Evolutionary conservation across 2,113 vertebrate species (phyloP).

Genomic region (Dipodomys spectabilis): DNA sequence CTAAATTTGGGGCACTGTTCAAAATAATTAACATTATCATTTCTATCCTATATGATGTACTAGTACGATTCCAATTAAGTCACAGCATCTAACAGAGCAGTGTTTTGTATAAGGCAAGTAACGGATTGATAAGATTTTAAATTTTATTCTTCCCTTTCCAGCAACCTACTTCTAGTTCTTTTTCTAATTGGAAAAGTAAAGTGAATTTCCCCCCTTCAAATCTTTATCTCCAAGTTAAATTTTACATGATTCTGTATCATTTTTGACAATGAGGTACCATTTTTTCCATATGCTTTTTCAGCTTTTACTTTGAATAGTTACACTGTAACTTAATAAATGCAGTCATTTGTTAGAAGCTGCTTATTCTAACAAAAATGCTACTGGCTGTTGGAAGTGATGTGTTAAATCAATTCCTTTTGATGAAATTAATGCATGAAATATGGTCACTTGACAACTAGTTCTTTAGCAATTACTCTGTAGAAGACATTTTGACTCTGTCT

Average conservation of each 20-base stretch:
- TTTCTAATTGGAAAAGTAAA: background rate
- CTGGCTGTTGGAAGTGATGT: background rate
- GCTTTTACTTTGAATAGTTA: background rate
- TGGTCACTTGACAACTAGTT: background rate
- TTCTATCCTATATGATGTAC: background rate
- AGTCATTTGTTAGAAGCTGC: background rate
- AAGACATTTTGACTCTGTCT: background rate
- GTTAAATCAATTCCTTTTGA: background rate
- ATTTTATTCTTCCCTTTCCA: background rate
- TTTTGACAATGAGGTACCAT: background rate
- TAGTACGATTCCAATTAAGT: constrained; percentile 47
- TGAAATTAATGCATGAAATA: background rate
- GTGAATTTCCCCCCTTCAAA: background rate
- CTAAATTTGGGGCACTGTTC: background rate
- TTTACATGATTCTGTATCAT: background rate
- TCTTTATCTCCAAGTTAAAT: constrained; percentile 10
- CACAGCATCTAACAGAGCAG: background rate
- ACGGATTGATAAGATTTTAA: background rate
- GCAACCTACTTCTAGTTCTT: background rate
- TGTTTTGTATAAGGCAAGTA: constrained; percentile 22
- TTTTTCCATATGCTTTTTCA: background rate
- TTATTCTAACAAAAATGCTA: background rate
- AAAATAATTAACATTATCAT: constrained; percentile 7
- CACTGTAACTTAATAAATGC: constrained; percentile 27
- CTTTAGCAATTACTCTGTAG: background rate